Evolutionary conservation across 2,888 invertebrate species (phyloP).

Genomic region (Allolobophora icterica): DNA sequence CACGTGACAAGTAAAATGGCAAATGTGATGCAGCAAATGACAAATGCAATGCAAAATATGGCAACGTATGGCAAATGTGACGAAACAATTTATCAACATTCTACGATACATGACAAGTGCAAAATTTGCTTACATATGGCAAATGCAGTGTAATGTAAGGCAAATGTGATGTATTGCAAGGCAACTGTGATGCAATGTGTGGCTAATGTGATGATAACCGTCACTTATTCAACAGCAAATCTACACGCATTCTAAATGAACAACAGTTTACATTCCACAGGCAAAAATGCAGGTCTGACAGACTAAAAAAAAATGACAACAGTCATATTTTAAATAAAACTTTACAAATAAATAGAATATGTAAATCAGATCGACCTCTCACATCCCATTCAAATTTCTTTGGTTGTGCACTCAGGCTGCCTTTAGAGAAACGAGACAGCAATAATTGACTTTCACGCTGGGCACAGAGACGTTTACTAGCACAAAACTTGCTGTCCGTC

Average conservation of each 20-base stretch:
- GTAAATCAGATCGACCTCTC: background rate
- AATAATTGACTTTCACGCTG: background rate
- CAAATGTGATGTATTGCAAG: background rate
- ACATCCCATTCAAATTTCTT: background rate
- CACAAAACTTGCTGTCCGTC: background rate
- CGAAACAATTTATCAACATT: background rate
- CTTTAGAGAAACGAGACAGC: background rate
- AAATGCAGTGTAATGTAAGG: conserved; percentile 4
- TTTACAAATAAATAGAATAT: conserved; percentile 11
- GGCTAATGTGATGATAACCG: background rate
- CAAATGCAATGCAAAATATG: background rate
- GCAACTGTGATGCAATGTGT: background rate
- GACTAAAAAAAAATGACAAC: too few species aligned
- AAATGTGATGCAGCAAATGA: background rate
- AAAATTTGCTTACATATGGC: background rate
- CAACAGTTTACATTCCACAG: too few species aligned
- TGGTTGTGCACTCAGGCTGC: background rate
- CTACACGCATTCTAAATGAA: background rate
- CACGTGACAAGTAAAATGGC: background rate
- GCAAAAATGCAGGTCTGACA: too few species aligned
- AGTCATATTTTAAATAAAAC: background rate
- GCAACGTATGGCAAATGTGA: background rate
- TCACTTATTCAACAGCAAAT: background rate
- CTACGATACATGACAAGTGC: background rate
- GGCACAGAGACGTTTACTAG: background rate